Evolutionary conservation across 2,113 vertebrate species (phyloP).

Genomic region (Xenopus borealis): DNA sequence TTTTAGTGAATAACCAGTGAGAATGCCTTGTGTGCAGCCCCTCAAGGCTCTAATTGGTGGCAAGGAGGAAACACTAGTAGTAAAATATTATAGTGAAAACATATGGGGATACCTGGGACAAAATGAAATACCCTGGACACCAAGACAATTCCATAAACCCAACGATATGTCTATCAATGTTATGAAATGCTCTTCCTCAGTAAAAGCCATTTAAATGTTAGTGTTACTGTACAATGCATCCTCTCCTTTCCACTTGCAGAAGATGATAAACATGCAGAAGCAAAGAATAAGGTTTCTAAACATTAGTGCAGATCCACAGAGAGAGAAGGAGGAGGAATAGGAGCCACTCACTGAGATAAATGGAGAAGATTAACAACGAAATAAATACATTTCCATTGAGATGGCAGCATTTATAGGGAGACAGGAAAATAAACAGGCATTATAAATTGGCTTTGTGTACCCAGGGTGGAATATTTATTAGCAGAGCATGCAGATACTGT

Average conservation of each 20-base stretch:
- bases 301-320: conserved; percentile 5
- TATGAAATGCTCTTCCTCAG: too few relatives aligned
- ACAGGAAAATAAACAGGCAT: conserved; percentile 38
- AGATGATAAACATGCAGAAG: neutral
- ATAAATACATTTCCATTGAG: conserved; percentile 36
- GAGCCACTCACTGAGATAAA: conserved; percentile 34
- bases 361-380: conserved; percentile 34
- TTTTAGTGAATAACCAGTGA: too few relatives aligned
- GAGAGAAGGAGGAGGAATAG: neutral
- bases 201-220: too few relatives aligned
- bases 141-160: too few relatives aligned
- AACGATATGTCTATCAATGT: too few relatives aligned
- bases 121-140: too few relatives aligned
- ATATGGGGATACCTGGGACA: too few relatives aligned
- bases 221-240: neutral
- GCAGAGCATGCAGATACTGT: neutral
- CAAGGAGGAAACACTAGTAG: too few relatives aligned
- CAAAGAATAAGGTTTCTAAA: conserved; percentile 9
- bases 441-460: conserved; percentile 27
- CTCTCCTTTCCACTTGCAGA: neutral
- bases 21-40: too few relatives aligned
- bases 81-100: too few relatives aligned
- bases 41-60: too few relatives aligned
- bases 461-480: conserved; percentile 26
- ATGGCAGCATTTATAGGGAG: conserved; percentile 34